Evolutionary conservation across 2,888 invertebrate genomes (phyloP), one percentile per base, ranked within the genome.

Genomic region (Polyommatus icarus): DNA sequence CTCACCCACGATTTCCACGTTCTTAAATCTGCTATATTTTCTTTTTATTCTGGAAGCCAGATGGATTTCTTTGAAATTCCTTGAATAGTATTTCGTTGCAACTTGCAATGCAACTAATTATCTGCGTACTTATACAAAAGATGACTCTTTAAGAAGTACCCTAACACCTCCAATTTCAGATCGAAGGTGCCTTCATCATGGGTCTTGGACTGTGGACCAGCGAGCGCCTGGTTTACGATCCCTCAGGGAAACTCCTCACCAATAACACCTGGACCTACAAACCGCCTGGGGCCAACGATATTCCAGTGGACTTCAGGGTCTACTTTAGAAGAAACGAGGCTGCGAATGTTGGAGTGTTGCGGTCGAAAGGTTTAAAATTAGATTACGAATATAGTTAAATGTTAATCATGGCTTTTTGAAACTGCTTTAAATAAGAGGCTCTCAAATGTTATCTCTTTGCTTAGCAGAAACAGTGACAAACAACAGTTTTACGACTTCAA

Each of bases 261-360:
- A 94, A 96, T 83, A 92, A 96, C 36, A 97, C 97, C 0, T 97
- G 97, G 97, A 95, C 93, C 20, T 97, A 97, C 87, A 96, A 96
- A 85, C 95, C 96, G 4, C 96, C 96, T 0, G 96, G 96, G 0
- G 95, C 95, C 0, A 95, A 95, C 82, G 97, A 97, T 84, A 96
- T 97, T 80, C 97, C 97, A 0, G 90, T 94, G 0, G 96, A 97
- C 88, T 96, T 97, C 82, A 91, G 96, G 71, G 88, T 97, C 2
- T 92, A 91, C 57, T 95, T 97, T 82, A 91, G 94, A 20, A 92
- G 95, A 79, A 96, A 96, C 83, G 90, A 95, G 24, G 89, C 94
- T 0, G 96, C 96, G 87, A 90, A 94, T 0, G 84, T 92, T 0
- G 96, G 96, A 32, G 95, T 96, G 20, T 88, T 97, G 24, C 90